Percentiles rank a stretch among this genome's conserved stretches.
Evolutionary conservation across 2,797 vertebrate genomes (phyloP).

Genomic region (Salmo trutta): DNA sequence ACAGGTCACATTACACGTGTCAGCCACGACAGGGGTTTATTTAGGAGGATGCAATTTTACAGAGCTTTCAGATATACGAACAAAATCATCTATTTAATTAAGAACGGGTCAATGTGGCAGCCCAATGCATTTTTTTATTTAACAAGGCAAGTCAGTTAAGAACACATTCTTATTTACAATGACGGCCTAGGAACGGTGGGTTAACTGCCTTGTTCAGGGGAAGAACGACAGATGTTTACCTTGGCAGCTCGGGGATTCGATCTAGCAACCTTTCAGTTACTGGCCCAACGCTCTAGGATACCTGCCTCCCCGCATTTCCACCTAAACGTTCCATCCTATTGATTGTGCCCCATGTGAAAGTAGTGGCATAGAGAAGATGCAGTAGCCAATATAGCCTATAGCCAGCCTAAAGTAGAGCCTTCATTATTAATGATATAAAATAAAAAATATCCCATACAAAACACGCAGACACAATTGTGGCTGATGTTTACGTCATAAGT

Average conservation of each 20-base stretch:
- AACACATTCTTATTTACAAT: too few relatives aligned
- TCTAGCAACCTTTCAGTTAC: too few relatives aligned
- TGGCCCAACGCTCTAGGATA: too few relatives aligned
- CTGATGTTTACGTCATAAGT: conserved; percentile 29
- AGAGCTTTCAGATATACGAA: neutral
- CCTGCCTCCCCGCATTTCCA: neutral
- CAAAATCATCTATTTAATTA: neutral
- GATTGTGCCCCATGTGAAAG: neutral
- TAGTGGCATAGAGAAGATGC: neutral
- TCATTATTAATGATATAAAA: neutral
- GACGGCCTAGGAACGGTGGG: too few relatives aligned
- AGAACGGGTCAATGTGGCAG: neutral
- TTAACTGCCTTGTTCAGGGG: too few relatives aligned
- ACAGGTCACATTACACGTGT: neutral
- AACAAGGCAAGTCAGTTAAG: too few relatives aligned
- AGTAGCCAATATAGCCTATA: neutral
- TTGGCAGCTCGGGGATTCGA: too few relatives aligned
- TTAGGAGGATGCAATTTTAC: neutral
- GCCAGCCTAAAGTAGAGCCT: neutral
- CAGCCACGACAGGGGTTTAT: neutral
- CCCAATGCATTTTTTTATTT: neutral
- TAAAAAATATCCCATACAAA: neutral
- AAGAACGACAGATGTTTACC: too few relatives aligned
- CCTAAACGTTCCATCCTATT: neutral
- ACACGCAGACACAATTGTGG: conserved; percentile 27